Evolutionary conservation across 2,888 invertebrate genomes (phyloP), one percentile per base, ranked within the genome.

Genomic region (Petrophora chlorosata): DNA sequence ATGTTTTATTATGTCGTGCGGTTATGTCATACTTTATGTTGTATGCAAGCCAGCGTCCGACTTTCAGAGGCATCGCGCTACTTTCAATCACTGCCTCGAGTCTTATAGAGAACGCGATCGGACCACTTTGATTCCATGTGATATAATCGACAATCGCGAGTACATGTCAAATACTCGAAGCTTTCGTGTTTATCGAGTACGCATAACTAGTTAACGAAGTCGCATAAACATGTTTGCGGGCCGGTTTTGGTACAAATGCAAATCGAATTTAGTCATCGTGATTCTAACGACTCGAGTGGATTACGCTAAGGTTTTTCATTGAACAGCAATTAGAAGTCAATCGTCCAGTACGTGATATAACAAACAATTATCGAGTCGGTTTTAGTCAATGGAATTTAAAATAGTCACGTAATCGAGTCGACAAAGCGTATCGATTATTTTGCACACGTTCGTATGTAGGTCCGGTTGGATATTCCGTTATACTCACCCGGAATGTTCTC

Each of bases 381-480:
- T 70, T 67, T 58, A 63, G 55, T 65, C 62, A 61, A 61, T 64
- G 52, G 57, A 62, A 72, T 70, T 70, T 65, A 61, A 65, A 70
- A 68, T 61, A 55, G 57, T 64, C 76, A 76, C 73, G 76, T 78
- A 76, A 72, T 63, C 43, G 54, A 59, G 58, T 55, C 51, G 48
- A 54, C 47, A 53, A 26, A 17, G 28, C 42, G 16, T 22, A 15
- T 40, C 19, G 17, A 63, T 56, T 40, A 76, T 70, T 68, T 69
- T 61, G 54, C 59, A 56, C 71, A 67, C 77, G 77, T 70, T 60
- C 61, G 44, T 56, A 58, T 63, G 52, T 66, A 65, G 61, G 70
- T 74, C 68, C 69, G 73, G 65, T 59, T 68, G 55, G 42, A 38
- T n/a, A 59, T 64, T 69, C 78, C 79, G 79, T 77, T 78, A 78